Evolutionary conservation across 2,113 vertebrate species (phyloP).

Genomic region (Macroglossus sobrinus): DNA sequence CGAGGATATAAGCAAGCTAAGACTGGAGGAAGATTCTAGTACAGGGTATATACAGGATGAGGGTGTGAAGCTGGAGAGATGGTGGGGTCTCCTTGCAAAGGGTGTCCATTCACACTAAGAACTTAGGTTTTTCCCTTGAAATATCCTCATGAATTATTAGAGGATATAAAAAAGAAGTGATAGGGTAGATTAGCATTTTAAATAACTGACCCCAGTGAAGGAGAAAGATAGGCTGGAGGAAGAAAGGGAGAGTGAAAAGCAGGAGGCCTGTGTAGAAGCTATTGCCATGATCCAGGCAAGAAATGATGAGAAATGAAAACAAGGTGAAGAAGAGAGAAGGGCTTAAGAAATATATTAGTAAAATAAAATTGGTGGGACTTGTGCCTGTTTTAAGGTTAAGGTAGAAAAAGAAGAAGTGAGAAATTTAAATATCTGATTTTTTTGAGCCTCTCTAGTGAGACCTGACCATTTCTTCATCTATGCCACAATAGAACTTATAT

Average conservation of each 20-base stretch:
- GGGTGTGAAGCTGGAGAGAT: background rate
- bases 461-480: background rate
- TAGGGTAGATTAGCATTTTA: background rate
- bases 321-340: background rate
- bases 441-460: background rate
- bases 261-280: background rate
- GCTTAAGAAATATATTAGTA: background rate
- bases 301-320: background rate
- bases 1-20: background rate
- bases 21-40: background rate
- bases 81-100: background rate
- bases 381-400: background rate
- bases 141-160: background rate
- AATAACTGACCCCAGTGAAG: background rate
- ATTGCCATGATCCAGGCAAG: background rate
- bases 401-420: background rate
- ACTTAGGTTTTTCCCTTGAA: background rate
- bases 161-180: background rate
- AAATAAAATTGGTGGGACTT: background rate
- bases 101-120: background rate
- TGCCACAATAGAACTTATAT: background rate
- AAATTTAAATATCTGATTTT: background rate
- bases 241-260: background rate
- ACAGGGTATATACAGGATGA: background rate
- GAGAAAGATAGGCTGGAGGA: background rate